phyloP scores from a whole-genome alignment of 2,888 invertebrate genomes.

The Xanthia togata region DNA sequence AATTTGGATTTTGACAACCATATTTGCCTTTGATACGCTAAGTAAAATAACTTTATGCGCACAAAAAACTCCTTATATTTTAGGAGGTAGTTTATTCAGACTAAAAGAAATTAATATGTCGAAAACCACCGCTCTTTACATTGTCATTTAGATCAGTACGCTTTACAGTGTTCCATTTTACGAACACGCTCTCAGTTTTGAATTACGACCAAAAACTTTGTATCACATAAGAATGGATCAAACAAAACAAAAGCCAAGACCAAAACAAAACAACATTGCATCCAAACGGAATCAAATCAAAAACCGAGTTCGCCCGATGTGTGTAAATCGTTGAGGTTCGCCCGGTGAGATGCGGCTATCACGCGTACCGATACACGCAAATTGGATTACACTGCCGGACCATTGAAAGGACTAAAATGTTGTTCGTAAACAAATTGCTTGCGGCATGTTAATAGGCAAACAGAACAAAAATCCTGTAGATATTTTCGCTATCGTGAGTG shows the following conservation, averaged over 20 bases:
- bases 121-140: too few relatives aligned
- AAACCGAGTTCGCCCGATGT: conserved; percentile 7
- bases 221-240: background rate
- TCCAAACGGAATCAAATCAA: conserved; percentile 19
- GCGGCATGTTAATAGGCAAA: conserved; percentile 67
- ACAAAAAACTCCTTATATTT: too few relatives aligned
- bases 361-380: conserved; percentile 71
- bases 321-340: conserved; percentile 51
- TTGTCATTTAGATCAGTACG: too few relatives aligned
- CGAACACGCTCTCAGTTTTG: background rate
- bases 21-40: too few relatives aligned
- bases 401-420: conserved; percentile 75
- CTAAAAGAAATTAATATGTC: too few relatives aligned
- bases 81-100: too few relatives aligned
- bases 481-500: conserved; percentile 40
- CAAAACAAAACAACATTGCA: conserved; percentile 7
- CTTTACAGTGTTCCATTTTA: too few relatives aligned
- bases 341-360: conserved; percentile 58
- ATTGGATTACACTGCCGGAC: conserved; percentile 76
- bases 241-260: conserved; percentile 5
- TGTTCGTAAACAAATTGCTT: conserved; percentile 74
- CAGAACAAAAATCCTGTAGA: conserved; percentile 48
- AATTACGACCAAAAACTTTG: background rate
- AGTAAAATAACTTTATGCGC: too few relatives aligned
- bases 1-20: too few relatives aligned